Conservation (phyloP, 2,888 invertebrate genomes). For the Chironomus riparius region DNA sequence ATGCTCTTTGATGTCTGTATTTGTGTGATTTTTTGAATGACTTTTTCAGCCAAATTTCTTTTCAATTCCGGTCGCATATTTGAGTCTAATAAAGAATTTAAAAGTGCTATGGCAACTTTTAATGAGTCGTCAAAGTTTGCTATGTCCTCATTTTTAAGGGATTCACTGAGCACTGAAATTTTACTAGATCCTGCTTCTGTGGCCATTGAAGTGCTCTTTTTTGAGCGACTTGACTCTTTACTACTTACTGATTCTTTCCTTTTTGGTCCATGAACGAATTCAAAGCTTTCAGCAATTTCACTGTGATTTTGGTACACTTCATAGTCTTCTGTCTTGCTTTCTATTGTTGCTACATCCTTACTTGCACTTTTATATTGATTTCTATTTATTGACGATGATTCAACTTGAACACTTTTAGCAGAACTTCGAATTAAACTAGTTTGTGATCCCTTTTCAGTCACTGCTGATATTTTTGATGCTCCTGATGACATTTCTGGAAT, state of each 20-base stretch:
- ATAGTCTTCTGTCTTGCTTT: not conserved
- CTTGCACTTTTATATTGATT: not conserved
- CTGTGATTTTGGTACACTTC: slow-evolving; percentile 16
- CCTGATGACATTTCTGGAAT: not conserved
- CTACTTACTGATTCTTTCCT: not conserved
- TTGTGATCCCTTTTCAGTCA: slow-evolving; percentile 17
- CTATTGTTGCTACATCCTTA: not conserved
- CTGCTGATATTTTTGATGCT: not conserved
- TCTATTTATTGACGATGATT: not conserved
- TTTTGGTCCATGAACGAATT: slow-evolving; percentile 13
- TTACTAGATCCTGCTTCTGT: not conserved
- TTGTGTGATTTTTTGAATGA: slow-evolving; percentile 20
- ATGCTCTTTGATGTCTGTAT: slow-evolving; percentile 25
- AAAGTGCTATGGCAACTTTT: slow-evolving; percentile 16
- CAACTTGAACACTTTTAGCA: slow-evolving; percentile 15
- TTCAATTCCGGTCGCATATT: slow-evolving; percentile 18
- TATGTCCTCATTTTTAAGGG: not conserved
- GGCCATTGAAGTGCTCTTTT: not conserved
- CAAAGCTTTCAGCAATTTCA: slow-evolving; percentile 24
- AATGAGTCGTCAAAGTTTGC: slow-evolving; percentile 20
- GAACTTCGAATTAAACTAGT: slow-evolving; percentile 13
- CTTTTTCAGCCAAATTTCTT: slow-evolving; percentile 17
- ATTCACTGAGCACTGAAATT: not conserved
- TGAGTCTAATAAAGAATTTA: slow-evolving; percentile 17
- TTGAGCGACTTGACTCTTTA: not conserved